Base-by-base conservation (phyloP, 2,797 vertebrate genomes). In the Clarias pachynema region DNA sequence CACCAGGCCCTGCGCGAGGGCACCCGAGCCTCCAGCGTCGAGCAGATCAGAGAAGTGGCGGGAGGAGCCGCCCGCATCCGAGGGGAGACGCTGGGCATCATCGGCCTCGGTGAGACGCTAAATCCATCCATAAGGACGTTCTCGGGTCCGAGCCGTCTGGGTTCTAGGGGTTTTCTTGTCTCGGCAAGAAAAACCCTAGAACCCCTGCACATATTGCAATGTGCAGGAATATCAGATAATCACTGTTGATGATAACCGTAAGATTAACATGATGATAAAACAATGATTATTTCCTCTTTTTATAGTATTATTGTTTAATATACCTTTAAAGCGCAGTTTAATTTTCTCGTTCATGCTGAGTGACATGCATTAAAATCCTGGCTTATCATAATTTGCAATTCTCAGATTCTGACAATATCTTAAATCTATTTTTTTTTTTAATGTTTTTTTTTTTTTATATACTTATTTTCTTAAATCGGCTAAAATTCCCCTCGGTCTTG, bases 61-160 rank as follows among this genome's bases (percentile, higher is more conserved):
- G 95, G 95, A 68, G 96, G 96, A 1, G 95, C 96, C 40, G 95
- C 95, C 79, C 95, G 96, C 87, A 95, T 96, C 90, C 93, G 96
- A 89, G 96, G 96, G 87, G 96, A 96, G 90, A 96, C 95, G 29
- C 90, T 96, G 89, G 96, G 96, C 90, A 95, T 96, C 90, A 96
- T 96, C 90, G 96, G 96, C 86, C 93, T 96, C 34, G 96, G 96
- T 96, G 91, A 95, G 92, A 78, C 40, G 53, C 44, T n/a, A 69
- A 20, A 14, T 66, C n/a, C 34, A 6, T 66, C n/a, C 34, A 5
- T 24, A 29, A 9, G 12, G 12, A 12, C 37, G n/a, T 44, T 65
- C 24, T 63, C 9, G 24, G 7, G 77, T 26, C 26, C 3, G 44
- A 78, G 22, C 5, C 1, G 18, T 29, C 31, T 56, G 49, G 31